Evolutionary conservation across 2,888 invertebrate species (phyloP).

Genomic region (Asteroscopus sphinx): DNA sequence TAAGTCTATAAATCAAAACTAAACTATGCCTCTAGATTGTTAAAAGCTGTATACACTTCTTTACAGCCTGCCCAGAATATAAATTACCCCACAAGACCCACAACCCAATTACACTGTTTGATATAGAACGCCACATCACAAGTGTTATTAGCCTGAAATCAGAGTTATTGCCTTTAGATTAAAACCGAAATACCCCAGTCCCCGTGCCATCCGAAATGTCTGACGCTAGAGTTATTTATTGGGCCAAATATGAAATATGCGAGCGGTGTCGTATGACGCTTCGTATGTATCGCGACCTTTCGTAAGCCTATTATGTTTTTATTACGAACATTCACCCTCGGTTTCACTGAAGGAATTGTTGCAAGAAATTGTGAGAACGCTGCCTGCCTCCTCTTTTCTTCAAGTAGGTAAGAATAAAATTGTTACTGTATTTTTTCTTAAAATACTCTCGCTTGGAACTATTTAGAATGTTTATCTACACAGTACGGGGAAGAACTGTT

Average conservation of each 20-base stretch:
- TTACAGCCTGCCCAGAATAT: no score
- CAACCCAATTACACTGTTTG: no score
- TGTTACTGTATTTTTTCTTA: conserved; percentile 34
- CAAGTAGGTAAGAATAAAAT: conserved; percentile 32
- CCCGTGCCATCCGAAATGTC: not conserved
- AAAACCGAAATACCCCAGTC: not conserved
- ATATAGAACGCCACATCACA: no score
- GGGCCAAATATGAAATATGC: conserved; percentile 24
- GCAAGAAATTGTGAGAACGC: conserved; percentile 12
- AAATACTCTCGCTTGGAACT: conserved; percentile 26
- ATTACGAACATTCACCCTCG: conserved; percentile 40
- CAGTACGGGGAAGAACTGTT: not conserved
- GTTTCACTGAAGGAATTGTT: conserved; percentile 33
- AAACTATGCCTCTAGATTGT: no score
- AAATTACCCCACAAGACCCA: no score
- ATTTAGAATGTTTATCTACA: conserved; percentile 16
- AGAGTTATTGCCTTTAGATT: not conserved
- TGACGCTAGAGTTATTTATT: conserved; percentile 24
- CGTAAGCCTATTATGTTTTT: conserved; percentile 47
- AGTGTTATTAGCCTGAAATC: not conserved
- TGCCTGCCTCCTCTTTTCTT: conserved; percentile 3
- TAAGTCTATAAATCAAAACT: no score
- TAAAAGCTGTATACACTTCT: no score
- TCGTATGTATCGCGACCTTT: conserved; percentile 21
- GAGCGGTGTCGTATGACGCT: conserved; percentile 20